These are phyloP conservation scores for Podotricha telesiphe DNA, from an alignment of 2,888 invertebrate genomes.

Conservation along the genomic window DNA sequence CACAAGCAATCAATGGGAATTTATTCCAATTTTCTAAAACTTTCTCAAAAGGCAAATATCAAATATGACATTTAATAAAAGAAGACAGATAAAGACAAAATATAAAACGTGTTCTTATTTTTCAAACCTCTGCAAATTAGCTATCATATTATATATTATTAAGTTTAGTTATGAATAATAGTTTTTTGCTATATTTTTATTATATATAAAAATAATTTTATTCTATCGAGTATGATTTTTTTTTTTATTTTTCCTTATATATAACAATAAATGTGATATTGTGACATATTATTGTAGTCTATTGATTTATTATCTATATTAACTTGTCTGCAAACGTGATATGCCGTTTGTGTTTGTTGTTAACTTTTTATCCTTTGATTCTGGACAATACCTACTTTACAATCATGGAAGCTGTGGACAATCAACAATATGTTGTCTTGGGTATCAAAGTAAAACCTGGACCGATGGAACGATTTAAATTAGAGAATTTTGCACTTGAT, in stretches of 20 bases:
- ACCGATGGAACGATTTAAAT: conserved; percentile 69
- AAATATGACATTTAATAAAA: conserved; percentile 21
- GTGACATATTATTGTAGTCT: background rate
- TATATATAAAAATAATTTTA: too few species aligned
- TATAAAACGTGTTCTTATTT: conserved; percentile 5
- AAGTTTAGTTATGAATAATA: too few species aligned
- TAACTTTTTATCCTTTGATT: background rate
- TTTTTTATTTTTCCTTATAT: too few species aligned
- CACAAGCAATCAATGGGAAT: conserved; percentile 31
- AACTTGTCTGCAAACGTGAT: background rate
- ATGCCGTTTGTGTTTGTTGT: conserved; percentile 8
- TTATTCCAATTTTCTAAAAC: conserved; percentile 26
- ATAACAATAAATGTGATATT: too few species aligned
- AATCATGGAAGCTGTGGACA: conserved; percentile 57
- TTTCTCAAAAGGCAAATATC: conserved; percentile 2
- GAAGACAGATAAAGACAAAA: background rate
- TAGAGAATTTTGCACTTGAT: conserved; percentile 85
- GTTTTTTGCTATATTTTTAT: too few species aligned
- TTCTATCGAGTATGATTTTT: background rate
- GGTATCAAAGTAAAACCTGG: conserved; percentile 78
- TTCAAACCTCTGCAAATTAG: background rate
- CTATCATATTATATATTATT: background rate
- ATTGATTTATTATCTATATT: conserved; percentile 4
- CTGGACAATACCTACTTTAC: background rate
- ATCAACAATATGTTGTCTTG: conserved; percentile 65